These are phyloP conservation scores for Hydropsyche tenuis DNA, from an alignment of 1,140 invertebrate genomes.

Conservation along the genomic window DNA sequence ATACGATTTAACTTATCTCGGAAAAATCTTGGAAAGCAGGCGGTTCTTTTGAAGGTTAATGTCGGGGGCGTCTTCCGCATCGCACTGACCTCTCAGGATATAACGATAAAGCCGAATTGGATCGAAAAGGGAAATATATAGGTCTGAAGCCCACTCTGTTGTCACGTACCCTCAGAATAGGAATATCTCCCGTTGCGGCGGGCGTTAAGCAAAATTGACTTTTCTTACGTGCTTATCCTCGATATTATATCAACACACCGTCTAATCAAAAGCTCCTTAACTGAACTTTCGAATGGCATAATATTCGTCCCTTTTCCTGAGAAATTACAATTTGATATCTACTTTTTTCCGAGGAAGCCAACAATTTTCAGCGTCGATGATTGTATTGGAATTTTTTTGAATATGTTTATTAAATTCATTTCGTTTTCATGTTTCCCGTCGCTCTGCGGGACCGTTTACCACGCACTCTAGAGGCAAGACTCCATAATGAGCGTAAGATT, in stretches of 20 bases:
- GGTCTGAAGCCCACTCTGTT: conserved; percentile 27
- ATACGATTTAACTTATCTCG: no score
- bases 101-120: conserved; percentile 35
- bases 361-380: no score
- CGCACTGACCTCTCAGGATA: conserved; percentile 13
- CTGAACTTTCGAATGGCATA: no score
- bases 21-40: neutral
- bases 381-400: no score
- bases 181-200: conserved; percentile 34
- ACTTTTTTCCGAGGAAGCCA: no score
- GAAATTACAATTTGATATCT: no score
- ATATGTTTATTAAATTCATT: no score
- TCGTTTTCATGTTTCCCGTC: no score
- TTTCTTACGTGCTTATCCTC: conserved; percentile 30
- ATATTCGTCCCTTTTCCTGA: no score
- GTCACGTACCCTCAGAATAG: conserved; percentile 34
- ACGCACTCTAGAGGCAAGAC: no score
- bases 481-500: no score
- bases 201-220: conserved; percentile 38
- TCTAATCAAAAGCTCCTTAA: conserved; percentile 8
- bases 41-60: conserved; percentile 4
- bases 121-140: conserved; percentile 39
- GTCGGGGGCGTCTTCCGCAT: conserved; percentile 15
- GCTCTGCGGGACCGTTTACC: no score
- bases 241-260: conserved; percentile 2